A percentile compares a stretch with the other conserved stretches of the same genome.
phyloP scores from a whole-genome alignment of 64 coral and sea anemone genomes.

The Pocillopora damicornis region DNA sequence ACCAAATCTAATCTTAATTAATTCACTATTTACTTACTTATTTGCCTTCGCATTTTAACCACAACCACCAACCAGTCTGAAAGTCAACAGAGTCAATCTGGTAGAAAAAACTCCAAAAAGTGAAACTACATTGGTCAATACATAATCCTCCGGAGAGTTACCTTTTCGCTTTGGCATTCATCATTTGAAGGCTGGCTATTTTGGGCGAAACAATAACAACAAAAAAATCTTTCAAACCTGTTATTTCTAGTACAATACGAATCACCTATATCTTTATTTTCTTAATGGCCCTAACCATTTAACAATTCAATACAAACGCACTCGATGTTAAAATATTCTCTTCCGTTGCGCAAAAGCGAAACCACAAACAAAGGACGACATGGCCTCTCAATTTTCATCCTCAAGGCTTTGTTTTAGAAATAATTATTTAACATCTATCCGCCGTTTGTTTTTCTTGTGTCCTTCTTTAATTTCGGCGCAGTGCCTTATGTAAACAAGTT shows the following conservation, averaged over 20 bases:
- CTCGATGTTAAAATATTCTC: background rate
- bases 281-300: background rate
- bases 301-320: background rate
- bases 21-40: background rate
- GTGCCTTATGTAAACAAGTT: conserved; percentile 8
- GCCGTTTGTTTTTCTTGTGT: conserved; percentile 20
- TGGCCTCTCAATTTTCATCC: too few relatives aligned
- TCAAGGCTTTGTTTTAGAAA: background rate
- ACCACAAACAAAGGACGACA: background rate
- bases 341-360: background rate
- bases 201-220: background rate
- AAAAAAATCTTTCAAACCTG: background rate
- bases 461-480: background rate
- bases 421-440: conserved; percentile 12
- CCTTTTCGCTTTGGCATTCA: background rate
- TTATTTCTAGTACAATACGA: background rate
- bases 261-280: background rate
- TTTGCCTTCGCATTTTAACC: background rate
- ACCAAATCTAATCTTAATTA: background rate
- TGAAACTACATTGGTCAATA: background rate
- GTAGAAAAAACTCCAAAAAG: background rate
- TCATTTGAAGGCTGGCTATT: background rate
- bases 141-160: background rate
- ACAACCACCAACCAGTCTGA: background rate
- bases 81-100: background rate